Conservation (phyloP, 2,888 invertebrate genomes). For the Aricia artaxerxes region DNA sequence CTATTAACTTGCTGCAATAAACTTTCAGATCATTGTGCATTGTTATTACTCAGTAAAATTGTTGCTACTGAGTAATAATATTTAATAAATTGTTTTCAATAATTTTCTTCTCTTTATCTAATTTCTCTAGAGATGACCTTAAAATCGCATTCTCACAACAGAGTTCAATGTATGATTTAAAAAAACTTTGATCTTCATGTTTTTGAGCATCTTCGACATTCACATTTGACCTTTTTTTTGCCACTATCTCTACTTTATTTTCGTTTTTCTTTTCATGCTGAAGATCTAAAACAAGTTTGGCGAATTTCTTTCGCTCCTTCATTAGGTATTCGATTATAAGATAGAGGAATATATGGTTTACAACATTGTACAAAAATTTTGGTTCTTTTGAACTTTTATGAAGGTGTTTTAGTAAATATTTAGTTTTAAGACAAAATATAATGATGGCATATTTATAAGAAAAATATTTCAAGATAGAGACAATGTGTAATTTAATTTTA, state of each 20-base stretch:
- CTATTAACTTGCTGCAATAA: conserved; percentile 63
- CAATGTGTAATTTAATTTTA: not conserved
- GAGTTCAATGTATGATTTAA: conserved; percentile 62
- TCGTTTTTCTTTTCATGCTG: conserved; percentile 65
- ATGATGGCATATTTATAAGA: not conserved
- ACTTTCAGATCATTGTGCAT: conserved; percentile 58
- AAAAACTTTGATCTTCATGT: conserved; percentile 58
- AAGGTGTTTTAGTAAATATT: not conserved
- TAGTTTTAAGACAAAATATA: not conserved
- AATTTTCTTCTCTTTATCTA: conserved; percentile 58
- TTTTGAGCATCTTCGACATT: conserved; percentile 59
- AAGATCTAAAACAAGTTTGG: conserved; percentile 56
- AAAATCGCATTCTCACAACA: conserved; percentile 66
- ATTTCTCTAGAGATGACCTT: conserved; percentile 56
- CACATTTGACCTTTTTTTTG: conserved; percentile 53
- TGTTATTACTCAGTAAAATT: conserved; percentile 59
- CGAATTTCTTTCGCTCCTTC: conserved; percentile 59
- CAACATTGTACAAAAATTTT: not conserved
- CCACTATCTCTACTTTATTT: conserved; percentile 57
- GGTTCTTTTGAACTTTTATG: not conserved
- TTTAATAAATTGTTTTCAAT: conserved; percentile 57
- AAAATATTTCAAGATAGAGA: not conserved
- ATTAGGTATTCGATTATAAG: conserved; percentile 55
- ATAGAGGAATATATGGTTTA: not conserved
- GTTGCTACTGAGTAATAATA: conserved; percentile 52